Evolutionary conservation across 92 coral and sea anemone species (phyloP).

Genomic region (Zoanthus sociatus): DNA sequence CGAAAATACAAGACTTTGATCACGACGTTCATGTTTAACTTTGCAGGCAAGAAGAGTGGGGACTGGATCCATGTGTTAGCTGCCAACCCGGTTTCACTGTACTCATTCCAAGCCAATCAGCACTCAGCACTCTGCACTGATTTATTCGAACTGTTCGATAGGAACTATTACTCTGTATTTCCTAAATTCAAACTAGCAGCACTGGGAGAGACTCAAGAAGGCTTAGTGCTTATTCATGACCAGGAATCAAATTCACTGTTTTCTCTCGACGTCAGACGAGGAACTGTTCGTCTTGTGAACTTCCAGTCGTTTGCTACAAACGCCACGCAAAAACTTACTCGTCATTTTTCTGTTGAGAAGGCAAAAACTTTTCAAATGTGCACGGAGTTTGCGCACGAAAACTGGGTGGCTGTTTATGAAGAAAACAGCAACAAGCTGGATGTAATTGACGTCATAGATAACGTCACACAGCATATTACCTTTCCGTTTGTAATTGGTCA

Average conservation of each 20-base stretch:
- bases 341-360: conserved; percentile 85
- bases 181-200: conserved; percentile 91
- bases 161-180: conserved; percentile 64
- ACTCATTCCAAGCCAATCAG: conserved; percentile 88
- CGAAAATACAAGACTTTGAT: no score
- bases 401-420: conserved; percentile 77
- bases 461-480: conserved; percentile 82
- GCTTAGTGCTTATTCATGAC: conserved; percentile 88
- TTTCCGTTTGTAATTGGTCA: conserved; percentile 96
- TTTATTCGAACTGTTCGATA: conserved; percentile 81
- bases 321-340: conserved; percentile 84
- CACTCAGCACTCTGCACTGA: conserved; percentile 80
- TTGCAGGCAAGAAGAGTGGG: conserved; percentile 81
- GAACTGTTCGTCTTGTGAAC: conserved; percentile 66
- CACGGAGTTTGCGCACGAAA: conserved; percentile 79
- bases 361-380: conserved; percentile 65
- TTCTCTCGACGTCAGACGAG: conserved; percentile 70
- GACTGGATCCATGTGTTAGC: conserved; percentile 96
- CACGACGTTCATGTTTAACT: no score
- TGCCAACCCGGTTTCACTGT: conserved; percentile 84
- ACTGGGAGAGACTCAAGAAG: conserved; percentile 78
- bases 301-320: conserved; percentile 81
- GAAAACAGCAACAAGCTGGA: conserved; percentile 89
- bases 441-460: conserved; percentile 72
- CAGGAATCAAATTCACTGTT: conserved; percentile 78